Evolutionary conservation across 2,113 vertebrate genomes (phyloP), one percentile per base, ranked within the genome.

Genomic region (Platycercus adscitus): DNA sequence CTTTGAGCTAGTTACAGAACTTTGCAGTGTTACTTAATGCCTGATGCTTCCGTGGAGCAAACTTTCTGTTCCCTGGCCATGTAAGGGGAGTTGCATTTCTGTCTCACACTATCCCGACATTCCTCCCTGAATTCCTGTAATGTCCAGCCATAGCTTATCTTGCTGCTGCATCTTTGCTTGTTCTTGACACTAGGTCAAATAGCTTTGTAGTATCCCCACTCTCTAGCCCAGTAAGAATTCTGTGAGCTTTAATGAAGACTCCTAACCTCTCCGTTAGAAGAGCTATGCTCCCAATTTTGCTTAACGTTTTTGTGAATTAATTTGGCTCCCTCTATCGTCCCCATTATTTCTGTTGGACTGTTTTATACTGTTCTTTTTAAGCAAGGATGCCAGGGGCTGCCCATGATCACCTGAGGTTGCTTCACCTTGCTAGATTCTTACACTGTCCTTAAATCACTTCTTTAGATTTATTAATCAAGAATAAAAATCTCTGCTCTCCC

Each of bases 251-350:
- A 97, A 92, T 71, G 79, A 96, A 93, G 72, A 73, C 65, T 90
- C 56, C 69, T 60, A 84, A 89, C 94, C 77, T 93, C 79, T 92
- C 78, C 71, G 29, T 93, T 94, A 81, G 88, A 95, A 80, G 78
- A 87, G 65, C 61, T 78, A 17, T 2, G 1, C 66, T 88, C 53
- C 80, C 79, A 79, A 89, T 98, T 97, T 96, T 95, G 78, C 78
- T 35, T 84, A 78, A 50, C 2, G 1, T 64, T 95, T 97, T 96
- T 97, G 90, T 60, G 20, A 96, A 95, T 94, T 97, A 97, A 96
- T 98, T 97, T 97, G 94, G 95, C 95, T 95, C 96, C 96, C 96
- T 96, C 94, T 97, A 96, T 97, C 91, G 93, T 97, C 87, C 75
- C 90, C 78, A 35, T 91, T 88, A 77, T 88, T 81, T 96, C 80